Evolutionary conservation across 2,888 invertebrate genomes (phyloP), one percentile per base, ranked within the genome.

Genomic region (Andrena chrysosceles): DNA sequence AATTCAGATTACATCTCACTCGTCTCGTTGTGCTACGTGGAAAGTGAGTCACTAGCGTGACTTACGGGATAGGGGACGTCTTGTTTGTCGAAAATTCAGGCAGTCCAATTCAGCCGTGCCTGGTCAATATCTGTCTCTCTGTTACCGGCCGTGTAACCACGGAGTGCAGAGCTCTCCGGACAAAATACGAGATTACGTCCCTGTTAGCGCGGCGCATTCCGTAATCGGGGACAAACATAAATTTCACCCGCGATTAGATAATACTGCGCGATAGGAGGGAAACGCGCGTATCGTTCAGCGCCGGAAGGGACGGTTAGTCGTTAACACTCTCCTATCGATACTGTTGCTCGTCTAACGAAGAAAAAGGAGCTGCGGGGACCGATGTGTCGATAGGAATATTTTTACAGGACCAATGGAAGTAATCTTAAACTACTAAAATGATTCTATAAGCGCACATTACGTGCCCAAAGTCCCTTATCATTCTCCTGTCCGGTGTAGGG

Each of bases 401-500:
- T 42, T 48, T 64, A 23, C 60, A 66, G 63, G 20, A 35, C 56
- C n/a, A 1, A 13, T 48, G 23, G 29, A 49, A 60, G 33, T 42
- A 42, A 31, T 49, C 29, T 10, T 13, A 3, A 48, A 66, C 66
- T 7, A n/a, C 2, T 7, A 0, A 29, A 35, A 23, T 26, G 7
- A 2, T 31, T 35, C 23, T 10, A 26, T 7, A 2, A 3, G 23
- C 20, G 63, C 20, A 23, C 68, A 78, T 63, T 81, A 85, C 91
- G 94, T 92, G 93, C 93, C 93, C 91, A 92, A 92, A 93, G 92
- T 89, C 97, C 98, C 98, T 98, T 98, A 97, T 98, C 98, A 98
- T 97, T 98, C 97, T 97, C 96, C 96, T 96, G 97, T 97, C 98
- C 97, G 97, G 97, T 98, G 96, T 96, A 95, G 89, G 89, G 85